phyloP scores from a whole-genome alignment of 1,140 invertebrate genomes.

The Ruditapes philippinarum region DNA sequence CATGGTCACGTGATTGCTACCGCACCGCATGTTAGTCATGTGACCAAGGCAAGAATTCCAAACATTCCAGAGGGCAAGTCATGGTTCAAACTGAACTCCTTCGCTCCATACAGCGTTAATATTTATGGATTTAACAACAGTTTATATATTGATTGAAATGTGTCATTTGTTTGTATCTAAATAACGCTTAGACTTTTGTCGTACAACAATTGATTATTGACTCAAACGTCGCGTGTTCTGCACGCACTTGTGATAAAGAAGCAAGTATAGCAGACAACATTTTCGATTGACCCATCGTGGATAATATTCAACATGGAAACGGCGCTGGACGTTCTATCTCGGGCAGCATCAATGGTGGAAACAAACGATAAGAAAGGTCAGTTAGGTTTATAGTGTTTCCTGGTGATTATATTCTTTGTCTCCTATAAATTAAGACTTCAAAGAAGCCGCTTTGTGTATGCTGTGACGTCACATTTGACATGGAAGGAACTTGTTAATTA shows the following conservation, averaged over 20 bases:
- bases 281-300: conserved; percentile 31
- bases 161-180: background rate
- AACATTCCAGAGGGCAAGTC: conserved; percentile 64
- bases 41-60: conserved; percentile 59
- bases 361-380: conserved; percentile 73
- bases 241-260: background rate
- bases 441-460: background rate
- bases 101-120: background rate
- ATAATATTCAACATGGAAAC: conserved; percentile 90
- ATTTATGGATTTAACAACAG: conserved; percentile 13
- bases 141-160: conserved; percentile 7
- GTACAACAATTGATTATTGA: conserved; percentile 4
- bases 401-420: background rate
- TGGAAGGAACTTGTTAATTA: no score
- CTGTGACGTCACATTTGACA: conserved; percentile 53
- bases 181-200: background rate
- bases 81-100: conserved; percentile 54
- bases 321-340: conserved; percentile 94
- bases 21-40: conserved; percentile 58
- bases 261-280: conserved; percentile 36
- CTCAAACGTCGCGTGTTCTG: conserved; percentile 32
- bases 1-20: conserved; percentile 34
- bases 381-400: conserved; percentile 21
- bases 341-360: conserved; percentile 95
- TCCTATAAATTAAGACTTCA: conserved; percentile 7